phyloP scores from a whole-genome alignment of 2,888 invertebrate species.

The Nephrocerus scutellatus region DNA sequence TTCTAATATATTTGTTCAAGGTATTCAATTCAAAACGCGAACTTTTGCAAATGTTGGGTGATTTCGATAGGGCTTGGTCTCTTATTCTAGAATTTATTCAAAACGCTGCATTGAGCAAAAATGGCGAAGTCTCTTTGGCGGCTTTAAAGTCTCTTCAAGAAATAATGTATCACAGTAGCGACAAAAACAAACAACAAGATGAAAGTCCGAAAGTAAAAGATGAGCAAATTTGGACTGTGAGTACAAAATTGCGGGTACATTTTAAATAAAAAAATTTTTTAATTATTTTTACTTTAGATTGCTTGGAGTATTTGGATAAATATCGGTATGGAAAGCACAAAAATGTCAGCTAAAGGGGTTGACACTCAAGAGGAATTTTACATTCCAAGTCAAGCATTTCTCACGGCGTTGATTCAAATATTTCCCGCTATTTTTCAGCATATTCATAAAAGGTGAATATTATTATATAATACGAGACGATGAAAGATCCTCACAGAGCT shows the following conservation, averaged over 20 bases:
- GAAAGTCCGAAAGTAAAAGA: constrained; percentile 36
- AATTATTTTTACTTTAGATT: constrained; percentile 29
- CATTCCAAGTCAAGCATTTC: constrained; percentile 86
- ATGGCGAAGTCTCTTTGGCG: constrained; percentile 92
- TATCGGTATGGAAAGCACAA: constrained; percentile 74
- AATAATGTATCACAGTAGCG: constrained; percentile 70
- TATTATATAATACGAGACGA: too few relatives aligned
- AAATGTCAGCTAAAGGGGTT: constrained; percentile 47
- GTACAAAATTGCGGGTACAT: constrained; percentile 16
- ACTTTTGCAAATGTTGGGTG: constrained; percentile 73
- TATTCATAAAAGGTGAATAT: constrained; percentile 68
- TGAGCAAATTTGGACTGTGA: constrained; percentile 64
- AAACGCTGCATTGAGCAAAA: constrained; percentile 82
- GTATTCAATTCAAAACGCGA: constrained; percentile 84
- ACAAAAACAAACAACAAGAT: too few relatives aligned
- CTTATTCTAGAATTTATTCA: constrained; percentile 90
- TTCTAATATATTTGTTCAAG: constrained; percentile 18
- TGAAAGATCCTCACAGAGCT: too few relatives aligned
- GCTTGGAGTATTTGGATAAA: constrained; percentile 85
- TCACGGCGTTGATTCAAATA: constrained; percentile 90
- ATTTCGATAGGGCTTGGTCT: constrained; percentile 91
- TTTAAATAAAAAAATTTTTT: constrained; percentile 4
- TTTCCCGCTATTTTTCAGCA: constrained; percentile 92
- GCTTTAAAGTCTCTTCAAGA: constrained; percentile 97
- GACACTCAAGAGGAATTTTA: constrained; percentile 57